A percentile compares a stretch with the other conserved stretches of the same genome.
These are phyloP conservation scores for Verasper variegatus DNA, from an alignment of 2,113 vertebrate species.

Conservation along the genomic window DNA sequence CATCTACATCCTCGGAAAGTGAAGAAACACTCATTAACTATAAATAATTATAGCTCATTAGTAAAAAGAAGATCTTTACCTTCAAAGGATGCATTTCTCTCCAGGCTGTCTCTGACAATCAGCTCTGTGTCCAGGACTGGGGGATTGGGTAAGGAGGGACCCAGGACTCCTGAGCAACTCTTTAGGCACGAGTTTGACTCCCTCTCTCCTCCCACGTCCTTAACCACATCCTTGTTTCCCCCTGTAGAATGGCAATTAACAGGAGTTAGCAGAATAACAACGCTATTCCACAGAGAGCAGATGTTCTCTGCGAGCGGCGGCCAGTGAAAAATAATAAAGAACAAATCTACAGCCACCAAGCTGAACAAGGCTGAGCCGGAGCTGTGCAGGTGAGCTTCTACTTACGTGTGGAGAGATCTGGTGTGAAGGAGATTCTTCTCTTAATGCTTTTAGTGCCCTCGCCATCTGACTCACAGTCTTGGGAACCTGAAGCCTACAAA, in stretches of 20 bases:
- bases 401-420: constrained; percentile 89
- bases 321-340: constrained; percentile 51
- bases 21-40: background rate
- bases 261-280: constrained; percentile 59
- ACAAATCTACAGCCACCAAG: constrained; percentile 14
- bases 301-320: constrained; percentile 20
- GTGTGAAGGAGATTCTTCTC: constrained; percentile 93
- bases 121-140: constrained; percentile 81
- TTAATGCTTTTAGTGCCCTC: constrained; percentile 86
- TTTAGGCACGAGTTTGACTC: constrained; percentile 83
- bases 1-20: background rate
- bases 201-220: constrained; percentile 60
- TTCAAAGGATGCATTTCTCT: constrained; percentile 85
- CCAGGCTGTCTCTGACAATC: constrained; percentile 78
- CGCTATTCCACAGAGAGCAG: constrained; percentile 24
- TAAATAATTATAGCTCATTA: background rate
- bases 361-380: background rate
- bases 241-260: constrained; percentile 71
- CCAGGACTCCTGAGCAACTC: constrained; percentile 84
- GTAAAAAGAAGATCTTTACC: constrained; percentile 75
- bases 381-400: background rate
- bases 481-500: constrained; percentile 65
- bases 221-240: constrained; percentile 71
- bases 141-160: constrained; percentile 81
- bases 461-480: constrained; percentile 84